A percentile compares a stretch with the other conserved stretches of the same genome.
These are phyloP conservation scores for Morpho achilles DNA, from an alignment of 2,888 invertebrate species.

Conservation along the genomic window DNA sequence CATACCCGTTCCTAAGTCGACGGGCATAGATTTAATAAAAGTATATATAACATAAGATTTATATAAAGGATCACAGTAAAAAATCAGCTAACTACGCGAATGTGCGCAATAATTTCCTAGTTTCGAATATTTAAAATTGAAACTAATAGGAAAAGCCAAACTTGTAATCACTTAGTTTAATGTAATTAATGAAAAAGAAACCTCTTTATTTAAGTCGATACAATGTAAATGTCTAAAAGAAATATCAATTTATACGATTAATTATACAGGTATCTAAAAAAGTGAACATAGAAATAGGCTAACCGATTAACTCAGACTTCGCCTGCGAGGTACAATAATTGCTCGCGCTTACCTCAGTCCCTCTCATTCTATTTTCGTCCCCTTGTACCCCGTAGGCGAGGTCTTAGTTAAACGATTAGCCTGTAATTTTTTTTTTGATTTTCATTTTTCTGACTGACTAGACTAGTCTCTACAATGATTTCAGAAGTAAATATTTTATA, in stretches of 20 bases:
- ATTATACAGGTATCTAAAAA: background rate
- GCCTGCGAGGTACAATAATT: too few species aligned
- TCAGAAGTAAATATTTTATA: conserved; percentile 22
- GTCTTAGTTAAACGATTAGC: too few species aligned
- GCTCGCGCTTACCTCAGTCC: too few species aligned
- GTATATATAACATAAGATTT: conserved; percentile 43
- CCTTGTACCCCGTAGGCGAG: too few species aligned
- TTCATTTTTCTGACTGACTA: conserved; percentile 18
- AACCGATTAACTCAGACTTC: too few species aligned
- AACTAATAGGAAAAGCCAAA: conserved; percentile 19
- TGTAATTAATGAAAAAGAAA: background rate
- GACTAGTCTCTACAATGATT: conserved; percentile 24
- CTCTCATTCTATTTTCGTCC: too few species aligned
- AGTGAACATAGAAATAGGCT: background rate
- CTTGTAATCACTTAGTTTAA: conserved; percentile 7
- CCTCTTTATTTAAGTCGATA: background rate
- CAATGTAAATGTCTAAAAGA: conserved; percentile 3
- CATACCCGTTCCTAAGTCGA: conserved; percentile 16
- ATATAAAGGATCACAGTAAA: conserved; percentile 72
- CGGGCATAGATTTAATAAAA: conserved; percentile 18
- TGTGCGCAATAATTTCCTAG: conserved; percentile 69
- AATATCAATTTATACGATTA: background rate
- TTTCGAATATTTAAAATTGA: conserved; percentile 35
- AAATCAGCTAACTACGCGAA: conserved; percentile 72
- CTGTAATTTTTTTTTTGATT: conserved; percentile 7